These are phyloP conservation scores for Astyanax mexicanus DNA, from an alignment of 2,797 vertebrate species.

Conservation along the genomic window DNA sequence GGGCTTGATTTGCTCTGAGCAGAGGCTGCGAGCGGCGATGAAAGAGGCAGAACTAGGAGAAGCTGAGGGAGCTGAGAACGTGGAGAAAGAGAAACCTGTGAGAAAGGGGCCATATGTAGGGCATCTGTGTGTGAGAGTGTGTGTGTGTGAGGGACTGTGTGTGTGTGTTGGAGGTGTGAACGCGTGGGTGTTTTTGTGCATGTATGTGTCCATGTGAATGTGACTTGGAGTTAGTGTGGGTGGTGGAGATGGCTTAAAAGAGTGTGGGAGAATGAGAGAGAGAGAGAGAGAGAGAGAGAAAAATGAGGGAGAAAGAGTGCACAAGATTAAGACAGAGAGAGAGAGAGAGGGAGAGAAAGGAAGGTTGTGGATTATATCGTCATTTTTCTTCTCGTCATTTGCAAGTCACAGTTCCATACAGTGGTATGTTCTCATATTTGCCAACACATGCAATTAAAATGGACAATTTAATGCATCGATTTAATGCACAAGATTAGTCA, in stretches of 20 bases:
- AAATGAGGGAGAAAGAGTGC: neutral
- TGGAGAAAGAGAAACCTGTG: too few relatives aligned
- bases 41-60: neutral
- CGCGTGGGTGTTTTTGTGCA: neutral
- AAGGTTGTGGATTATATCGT: too few relatives aligned
- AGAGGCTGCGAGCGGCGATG: neutral
- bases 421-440: too few relatives aligned
- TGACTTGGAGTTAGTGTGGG: conserved; percentile 7
- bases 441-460: too few relatives aligned
- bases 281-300: neutral
- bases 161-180: neutral
- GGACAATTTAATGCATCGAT: too few relatives aligned
- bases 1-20: conserved; percentile 20
- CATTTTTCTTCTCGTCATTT: too few relatives aligned
- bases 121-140: neutral
- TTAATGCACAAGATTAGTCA: too few relatives aligned
- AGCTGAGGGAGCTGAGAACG: neutral
- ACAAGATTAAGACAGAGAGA: neutral
- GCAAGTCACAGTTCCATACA: too few relatives aligned
- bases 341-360: conserved; percentile 16
- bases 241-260: neutral
- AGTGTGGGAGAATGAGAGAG: neutral
- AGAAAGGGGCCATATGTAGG: neutral
- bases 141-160: conserved; percentile 2
- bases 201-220: neutral